Percentiles rank a stretch among this genome's conserved stretches.
These are phyloP conservation scores for Coelinius sp. DNA, from an alignment of 2,888 invertebrate genomes.

Conservation along the genomic window DNA sequence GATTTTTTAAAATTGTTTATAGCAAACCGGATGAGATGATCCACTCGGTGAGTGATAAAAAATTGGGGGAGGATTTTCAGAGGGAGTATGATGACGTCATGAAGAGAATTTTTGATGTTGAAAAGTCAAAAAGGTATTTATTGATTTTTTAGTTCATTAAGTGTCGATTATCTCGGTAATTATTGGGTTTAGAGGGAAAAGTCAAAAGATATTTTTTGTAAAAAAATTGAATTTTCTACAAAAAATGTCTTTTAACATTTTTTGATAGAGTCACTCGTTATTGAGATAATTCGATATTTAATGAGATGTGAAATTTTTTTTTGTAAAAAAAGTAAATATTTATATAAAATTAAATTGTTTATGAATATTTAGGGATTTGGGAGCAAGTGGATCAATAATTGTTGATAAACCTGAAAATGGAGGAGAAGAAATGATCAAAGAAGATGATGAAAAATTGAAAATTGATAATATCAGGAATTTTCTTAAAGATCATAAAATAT, in stretches of 20 bases:
- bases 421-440: conserved; percentile 1
- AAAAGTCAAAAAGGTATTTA: not conserved
- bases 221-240: too few species aligned
- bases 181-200: too few species aligned
- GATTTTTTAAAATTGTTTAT: not conserved
- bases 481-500: conserved; percentile 68
- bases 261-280: too few species aligned
- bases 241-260: too few species aligned
- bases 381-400: not conserved
- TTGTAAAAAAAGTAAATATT: too few species aligned
- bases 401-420: not conserved
- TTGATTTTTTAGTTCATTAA: too few species aligned
- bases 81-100: conserved; percentile 74
- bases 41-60: conserved; percentile 77
- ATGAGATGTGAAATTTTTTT: too few species aligned
- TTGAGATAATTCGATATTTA: too few species aligned
- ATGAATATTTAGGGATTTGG: not conserved
- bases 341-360: too few species aligned
- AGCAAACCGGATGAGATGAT: conserved; percentile 63
- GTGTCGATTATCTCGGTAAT: too few species aligned
- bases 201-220: too few species aligned
- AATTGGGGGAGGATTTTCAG: conserved; percentile 75
- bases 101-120: conserved; percentile 74
- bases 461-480: conserved; percentile 70
- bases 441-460: conserved; percentile 53